A percentile compares a stretch with the other conserved stretches of the same genome.
phyloP scores from a whole-genome alignment of 2,113 vertebrate species.

The Philantomba maxwellii region DNA sequence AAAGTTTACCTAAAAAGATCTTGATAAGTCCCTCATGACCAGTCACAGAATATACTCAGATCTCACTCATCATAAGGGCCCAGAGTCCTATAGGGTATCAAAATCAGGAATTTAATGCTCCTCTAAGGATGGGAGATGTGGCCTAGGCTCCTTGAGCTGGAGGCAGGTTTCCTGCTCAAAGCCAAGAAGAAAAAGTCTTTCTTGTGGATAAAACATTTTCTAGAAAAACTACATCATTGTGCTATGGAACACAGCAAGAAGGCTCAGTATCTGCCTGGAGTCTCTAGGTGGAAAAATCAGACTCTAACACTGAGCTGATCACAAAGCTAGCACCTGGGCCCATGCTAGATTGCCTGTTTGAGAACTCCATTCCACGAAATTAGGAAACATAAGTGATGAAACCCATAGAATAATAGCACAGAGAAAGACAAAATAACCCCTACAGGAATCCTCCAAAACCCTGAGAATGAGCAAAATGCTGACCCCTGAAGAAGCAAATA shows the following conservation, averaged over 20 bases:
- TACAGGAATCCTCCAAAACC: background rate
- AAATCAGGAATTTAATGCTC: background rate
- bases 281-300: background rate
- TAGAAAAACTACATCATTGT: background rate
- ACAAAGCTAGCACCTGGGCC: background rate
- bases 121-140: slow-evolving; percentile 6
- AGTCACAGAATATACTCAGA: background rate
- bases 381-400: background rate
- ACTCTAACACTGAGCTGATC: background rate
- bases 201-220: slow-evolving; percentile 19
- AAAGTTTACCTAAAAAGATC: background rate
- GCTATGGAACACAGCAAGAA: background rate
- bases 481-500: background rate
- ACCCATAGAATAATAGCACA: background rate
- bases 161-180: slow-evolving; percentile 34
- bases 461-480: background rate
- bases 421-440: background rate
- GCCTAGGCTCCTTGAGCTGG: background rate
- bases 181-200: slow-evolving; percentile 8
- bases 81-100: background rate
- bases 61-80: background rate
- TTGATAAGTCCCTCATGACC: background rate
- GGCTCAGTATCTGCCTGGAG: background rate
- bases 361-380: background rate
- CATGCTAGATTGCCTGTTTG: background rate